Percentiles rank a stretch among this genome's conserved stretches.
Conservation (phyloP, 2,888 invertebrate species). For the Serripes groenlandicus region DNA sequence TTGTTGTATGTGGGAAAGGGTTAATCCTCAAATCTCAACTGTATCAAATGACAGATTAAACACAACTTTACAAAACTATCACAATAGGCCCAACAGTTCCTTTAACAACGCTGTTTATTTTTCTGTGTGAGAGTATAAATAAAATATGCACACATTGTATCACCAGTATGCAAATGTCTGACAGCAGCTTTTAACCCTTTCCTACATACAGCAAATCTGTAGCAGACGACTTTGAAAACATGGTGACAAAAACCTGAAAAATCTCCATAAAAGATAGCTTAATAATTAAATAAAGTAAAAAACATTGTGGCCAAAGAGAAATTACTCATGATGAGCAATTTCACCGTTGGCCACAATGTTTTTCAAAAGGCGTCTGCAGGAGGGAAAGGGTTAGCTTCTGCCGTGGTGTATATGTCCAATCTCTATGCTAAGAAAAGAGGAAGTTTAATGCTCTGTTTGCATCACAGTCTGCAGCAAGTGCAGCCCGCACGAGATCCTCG, state of each 20-base stretch:
- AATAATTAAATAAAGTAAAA: not conserved
- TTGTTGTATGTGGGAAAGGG: no score
- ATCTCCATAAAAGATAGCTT: not conserved
- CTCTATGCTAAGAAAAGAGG: conserved; percentile 58
- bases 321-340: not conserved
- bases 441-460: conserved; percentile 89
- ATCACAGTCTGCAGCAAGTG: conserved; percentile 89
- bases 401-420: not conserved
- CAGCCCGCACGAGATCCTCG: conserved; percentile 88
- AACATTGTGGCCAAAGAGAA: not conserved
- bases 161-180: no score
- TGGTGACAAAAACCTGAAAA: not conserved
- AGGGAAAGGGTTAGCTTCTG: not conserved
- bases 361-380: not conserved
- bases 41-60: no score
- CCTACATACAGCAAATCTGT: no score
- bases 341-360: not conserved
- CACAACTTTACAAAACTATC: no score
- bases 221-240: no score
- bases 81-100: no score
- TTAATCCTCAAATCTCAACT: no score
- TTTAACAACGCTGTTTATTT: no score
- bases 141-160: no score
- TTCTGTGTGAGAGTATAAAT: no score
- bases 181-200: no score